Evolutionary conservation across 2,797 vertebrate genomes (phyloP).

Genomic region (Todus mexicanus): DNA sequence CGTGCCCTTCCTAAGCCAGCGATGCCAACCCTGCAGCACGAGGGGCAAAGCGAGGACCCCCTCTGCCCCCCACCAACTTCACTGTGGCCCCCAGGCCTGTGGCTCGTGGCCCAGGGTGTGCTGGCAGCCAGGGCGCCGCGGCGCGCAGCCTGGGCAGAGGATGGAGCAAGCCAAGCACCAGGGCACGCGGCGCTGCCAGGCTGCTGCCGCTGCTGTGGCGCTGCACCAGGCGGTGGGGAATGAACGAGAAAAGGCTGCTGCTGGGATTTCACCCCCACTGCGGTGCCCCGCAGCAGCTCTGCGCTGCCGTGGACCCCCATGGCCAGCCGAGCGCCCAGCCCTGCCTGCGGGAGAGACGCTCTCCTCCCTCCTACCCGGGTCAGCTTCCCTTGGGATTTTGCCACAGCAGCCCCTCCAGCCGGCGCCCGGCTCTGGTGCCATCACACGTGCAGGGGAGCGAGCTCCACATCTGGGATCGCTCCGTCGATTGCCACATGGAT

Average conservation of each 20-base stretch:
- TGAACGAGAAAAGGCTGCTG: not conserved
- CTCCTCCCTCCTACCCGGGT: not conserved
- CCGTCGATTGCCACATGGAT: not conserved
- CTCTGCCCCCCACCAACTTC: accelerated
- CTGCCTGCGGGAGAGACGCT: not conserved
- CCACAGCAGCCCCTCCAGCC: not conserved
- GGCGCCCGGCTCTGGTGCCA: not conserved
- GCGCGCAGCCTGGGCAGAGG: accelerated
- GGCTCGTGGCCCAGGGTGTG: not conserved
- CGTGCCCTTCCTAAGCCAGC: not conserved
- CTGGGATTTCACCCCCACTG: not conserved
- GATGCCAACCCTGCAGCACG: not conserved
- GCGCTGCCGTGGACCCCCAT: accelerated
- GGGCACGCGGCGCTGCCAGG: not conserved
- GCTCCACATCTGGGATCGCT: not conserved
- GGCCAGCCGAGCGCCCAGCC: not conserved
- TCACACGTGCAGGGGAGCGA: not conserved
- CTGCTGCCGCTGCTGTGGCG: not conserved
- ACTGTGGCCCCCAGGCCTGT: not conserved
- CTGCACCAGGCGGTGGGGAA: not conserved
- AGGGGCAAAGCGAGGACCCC: not conserved
- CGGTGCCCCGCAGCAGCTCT: not conserved
- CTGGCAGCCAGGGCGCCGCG: not conserved
- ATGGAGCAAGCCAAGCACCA: accelerated
- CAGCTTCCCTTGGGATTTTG: not conserved